Evolutionary conservation across 2,888 invertebrate genomes (phyloP).

Genomic region (Eudemis profundana): DNA sequence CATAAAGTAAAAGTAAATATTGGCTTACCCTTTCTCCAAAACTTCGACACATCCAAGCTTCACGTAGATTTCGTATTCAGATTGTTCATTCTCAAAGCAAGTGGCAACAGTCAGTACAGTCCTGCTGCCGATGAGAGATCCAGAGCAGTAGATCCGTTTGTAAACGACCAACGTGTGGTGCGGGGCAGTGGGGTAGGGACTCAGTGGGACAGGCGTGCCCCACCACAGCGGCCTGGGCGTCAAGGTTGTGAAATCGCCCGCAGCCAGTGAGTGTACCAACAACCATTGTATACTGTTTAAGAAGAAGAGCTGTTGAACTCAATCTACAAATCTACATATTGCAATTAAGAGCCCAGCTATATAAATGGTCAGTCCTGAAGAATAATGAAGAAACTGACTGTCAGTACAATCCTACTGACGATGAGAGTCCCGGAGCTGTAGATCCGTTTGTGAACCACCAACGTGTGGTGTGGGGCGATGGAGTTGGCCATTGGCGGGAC

Average conservation of each 20-base stretch:
- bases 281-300: constrained; percentile 1
- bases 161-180: constrained; percentile 69
- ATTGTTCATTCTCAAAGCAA: constrained; percentile 55
- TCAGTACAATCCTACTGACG: too few species aligned
- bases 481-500: too few species aligned
- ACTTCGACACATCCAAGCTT: constrained; percentile 65
- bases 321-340: background rate
- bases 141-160: constrained; percentile 67
- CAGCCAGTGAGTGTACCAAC: background rate
- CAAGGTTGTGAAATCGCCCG: background rate
- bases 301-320: background rate
- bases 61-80: constrained; percentile 54
- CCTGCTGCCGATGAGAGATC: constrained; percentile 64
- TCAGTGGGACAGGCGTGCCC: background rate
- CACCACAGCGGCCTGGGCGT: background rate
- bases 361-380: too few species aligned
- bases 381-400: too few species aligned
- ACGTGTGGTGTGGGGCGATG: too few species aligned
- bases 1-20: too few species aligned
- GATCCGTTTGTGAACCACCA: too few species aligned
- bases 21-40: constrained; percentile 57
- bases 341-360: too few species aligned
- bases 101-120: constrained; percentile 69
- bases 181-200: constrained; percentile 51
- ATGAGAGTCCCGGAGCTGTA: too few species aligned